Conservation (phyloP, 2,797 vertebrate species). For the Xenops minutus region DNA sequence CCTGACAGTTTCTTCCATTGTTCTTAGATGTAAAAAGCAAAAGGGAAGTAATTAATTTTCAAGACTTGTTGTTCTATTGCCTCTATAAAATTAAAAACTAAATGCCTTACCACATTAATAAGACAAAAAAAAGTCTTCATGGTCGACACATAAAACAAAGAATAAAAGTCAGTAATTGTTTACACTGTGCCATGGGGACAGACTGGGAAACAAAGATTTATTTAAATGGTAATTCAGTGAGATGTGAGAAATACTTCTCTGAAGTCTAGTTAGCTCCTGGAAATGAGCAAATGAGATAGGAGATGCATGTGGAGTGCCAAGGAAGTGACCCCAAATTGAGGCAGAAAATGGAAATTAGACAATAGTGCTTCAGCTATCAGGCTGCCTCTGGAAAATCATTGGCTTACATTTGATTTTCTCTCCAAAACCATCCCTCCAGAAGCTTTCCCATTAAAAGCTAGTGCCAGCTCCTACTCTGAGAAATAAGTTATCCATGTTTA, state of each 20-base stretch:
- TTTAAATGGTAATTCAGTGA: constrained; percentile 1
- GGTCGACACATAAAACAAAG: not conserved
- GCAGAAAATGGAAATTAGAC: not conserved
- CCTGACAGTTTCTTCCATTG: not conserved
- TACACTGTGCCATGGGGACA: not conserved
- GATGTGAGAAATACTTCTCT: not conserved
- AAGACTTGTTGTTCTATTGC: not conserved
- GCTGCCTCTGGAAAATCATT: not conserved
- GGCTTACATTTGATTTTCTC: not conserved
- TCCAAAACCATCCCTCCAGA: not conserved
- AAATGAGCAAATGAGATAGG: not conserved
- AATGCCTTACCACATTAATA: not conserved
- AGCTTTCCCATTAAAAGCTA: not conserved
- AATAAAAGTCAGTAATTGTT: constrained; percentile 6
- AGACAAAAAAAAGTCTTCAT: not conserved
- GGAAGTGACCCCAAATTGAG: not conserved
- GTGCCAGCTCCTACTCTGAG: not conserved
- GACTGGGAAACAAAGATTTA: constrained; percentile 9
- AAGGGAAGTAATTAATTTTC: constrained; percentile 36
- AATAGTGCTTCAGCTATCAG: not conserved
- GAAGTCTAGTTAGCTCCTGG: not conserved
- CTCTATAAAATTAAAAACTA: not conserved
- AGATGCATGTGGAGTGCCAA: not conserved
- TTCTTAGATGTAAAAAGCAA: not conserved
- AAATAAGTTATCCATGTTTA: not conserved